These are phyloP conservation scores for Neodiprion fabricii DNA, from an alignment of 1,140 invertebrate species.

Conservation along the genomic window DNA sequence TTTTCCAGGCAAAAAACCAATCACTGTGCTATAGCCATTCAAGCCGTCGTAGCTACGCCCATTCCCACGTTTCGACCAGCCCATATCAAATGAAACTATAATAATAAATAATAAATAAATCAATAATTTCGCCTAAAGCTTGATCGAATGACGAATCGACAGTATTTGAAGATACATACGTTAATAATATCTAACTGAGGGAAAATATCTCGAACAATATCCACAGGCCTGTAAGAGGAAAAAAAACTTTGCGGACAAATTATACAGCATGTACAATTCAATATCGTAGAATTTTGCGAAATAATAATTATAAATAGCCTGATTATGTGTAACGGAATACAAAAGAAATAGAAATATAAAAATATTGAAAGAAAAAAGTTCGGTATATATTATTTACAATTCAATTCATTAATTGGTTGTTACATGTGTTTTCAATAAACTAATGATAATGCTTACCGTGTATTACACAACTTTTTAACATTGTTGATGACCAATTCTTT, in stretches of 20 bases:
- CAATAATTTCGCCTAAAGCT: background rate
- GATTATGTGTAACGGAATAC: background rate
- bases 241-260: background rate
- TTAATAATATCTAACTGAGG: background rate
- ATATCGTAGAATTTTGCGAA: background rate
- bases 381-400: background rate
- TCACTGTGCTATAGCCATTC: constrained; percentile 14
- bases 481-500: constrained; percentile 12
- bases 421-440: background rate
- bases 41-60: constrained; percentile 7
- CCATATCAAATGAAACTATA: constrained; percentile 23
- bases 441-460: constrained; percentile 13
- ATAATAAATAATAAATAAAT: background rate
- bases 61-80: constrained; percentile 15
- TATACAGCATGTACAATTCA: constrained; percentile 1
- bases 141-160: background rate
- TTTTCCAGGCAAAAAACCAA: constrained; percentile 8
- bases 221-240: background rate
- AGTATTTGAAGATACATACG: background rate
- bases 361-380: background rate
- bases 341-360: background rate
- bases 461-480: constrained; percentile 10
- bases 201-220: background rate
- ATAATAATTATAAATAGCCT: background rate
- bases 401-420: background rate